These are phyloP conservation scores for Charaxes varanes DNA, from an alignment of 1,140 invertebrate genomes.

Conservation along the genomic window DNA sequence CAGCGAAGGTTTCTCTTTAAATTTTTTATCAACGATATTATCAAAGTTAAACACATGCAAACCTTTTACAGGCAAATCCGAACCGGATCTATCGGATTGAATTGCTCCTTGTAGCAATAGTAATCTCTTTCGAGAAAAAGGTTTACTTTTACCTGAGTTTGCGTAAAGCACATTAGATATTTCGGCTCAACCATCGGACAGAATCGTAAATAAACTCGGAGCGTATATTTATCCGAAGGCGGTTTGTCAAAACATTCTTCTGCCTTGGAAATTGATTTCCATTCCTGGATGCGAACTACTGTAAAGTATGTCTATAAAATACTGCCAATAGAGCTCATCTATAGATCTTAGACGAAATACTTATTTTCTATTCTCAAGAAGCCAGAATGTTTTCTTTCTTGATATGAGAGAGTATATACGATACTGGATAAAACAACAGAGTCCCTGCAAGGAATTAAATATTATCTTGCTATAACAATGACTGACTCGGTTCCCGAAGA, in stretches of 20 bases:
- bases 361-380: no score
- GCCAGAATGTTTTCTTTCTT: no score
- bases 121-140: slow-evolving; percentile 20
- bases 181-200: slow-evolving; percentile 22
- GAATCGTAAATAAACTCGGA: slow-evolving; percentile 26
- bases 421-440: no score
- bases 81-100: slow-evolving; percentile 26
- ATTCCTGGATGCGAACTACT: no score
- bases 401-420: no score
- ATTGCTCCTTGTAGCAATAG: slow-evolving; percentile 27
- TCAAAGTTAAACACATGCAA: slow-evolving; percentile 31
- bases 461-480: no score
- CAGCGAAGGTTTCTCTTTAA: slow-evolving; percentile 10
- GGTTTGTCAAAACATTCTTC: slow-evolving; percentile 46
- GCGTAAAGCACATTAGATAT: slow-evolving; percentile 18
- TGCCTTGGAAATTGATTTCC: no score
- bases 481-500: no score
- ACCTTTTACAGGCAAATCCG: slow-evolving; percentile 22
- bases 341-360: no score
- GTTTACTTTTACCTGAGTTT: slow-evolving; percentile 29
- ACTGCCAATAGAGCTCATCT: no score
- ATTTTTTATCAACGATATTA: slow-evolving; percentile 32
- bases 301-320: no score
- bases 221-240: slow-evolving; percentile 32
- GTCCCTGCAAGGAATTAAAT: no score